Conservation (phyloP, 2,888 invertebrate genomes). For the Parnassius smintheus region DNA sequence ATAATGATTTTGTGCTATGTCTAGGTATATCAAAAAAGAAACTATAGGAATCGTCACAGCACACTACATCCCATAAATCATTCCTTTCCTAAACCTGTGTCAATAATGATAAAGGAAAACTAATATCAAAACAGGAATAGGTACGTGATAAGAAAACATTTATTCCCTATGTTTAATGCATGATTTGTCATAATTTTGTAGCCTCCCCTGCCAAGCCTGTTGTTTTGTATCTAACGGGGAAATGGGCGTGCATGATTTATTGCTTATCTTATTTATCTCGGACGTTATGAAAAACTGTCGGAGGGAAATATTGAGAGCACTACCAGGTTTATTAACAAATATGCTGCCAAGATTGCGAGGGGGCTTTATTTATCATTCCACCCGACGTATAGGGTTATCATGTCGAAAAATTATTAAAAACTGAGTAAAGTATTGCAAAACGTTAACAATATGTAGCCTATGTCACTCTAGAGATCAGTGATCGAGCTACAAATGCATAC, state of each 20-base stretch:
- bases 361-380: slow-evolving; percentile 44
- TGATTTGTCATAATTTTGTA: slow-evolving; percentile 81
- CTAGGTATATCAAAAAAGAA: too few species aligned
- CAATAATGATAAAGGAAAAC: slow-evolving; percentile 81
- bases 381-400: background rate
- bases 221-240: slow-evolving; percentile 73
- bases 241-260: slow-evolving; percentile 77
- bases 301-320: slow-evolving; percentile 57
- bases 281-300: slow-evolving; percentile 64
- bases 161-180: slow-evolving; percentile 82
- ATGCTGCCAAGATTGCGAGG: slow-evolving; percentile 52
- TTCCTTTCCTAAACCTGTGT: slow-evolving; percentile 75
- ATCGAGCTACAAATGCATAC: too few species aligned
- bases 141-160: slow-evolving; percentile 82
- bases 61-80: slow-evolving; percentile 64
- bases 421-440: too few species aligned
- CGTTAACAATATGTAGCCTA: too few species aligned
- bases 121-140: slow-evolving; percentile 80
- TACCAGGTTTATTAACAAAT: slow-evolving; percentile 68
- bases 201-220: slow-evolving; percentile 66
- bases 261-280: slow-evolving; percentile 74
- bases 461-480: too few species aligned
- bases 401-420: too few species aligned
- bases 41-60: slow-evolving; percentile 42
- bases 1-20: too few species aligned